These are phyloP conservation scores for Ceratosolen solmsi DNA, from an alignment of 1,140 invertebrate species.

Conservation along the genomic window DNA sequence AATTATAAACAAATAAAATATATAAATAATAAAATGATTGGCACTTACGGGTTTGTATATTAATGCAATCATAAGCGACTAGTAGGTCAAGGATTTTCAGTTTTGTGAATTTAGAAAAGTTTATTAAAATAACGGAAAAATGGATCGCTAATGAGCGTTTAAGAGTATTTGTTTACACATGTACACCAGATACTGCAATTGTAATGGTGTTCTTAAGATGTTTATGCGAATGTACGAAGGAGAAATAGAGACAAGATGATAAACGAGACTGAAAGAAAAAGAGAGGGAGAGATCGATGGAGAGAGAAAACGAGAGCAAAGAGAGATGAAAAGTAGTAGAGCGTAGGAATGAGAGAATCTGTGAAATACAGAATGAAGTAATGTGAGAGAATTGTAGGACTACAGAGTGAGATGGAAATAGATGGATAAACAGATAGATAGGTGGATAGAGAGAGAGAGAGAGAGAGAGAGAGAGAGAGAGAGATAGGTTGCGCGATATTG, in stretches of 20 bases:
- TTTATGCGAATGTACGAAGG: not conserved
- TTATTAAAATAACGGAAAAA: not conserved
- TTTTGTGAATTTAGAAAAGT: conserved; percentile 30
- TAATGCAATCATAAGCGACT: conserved; percentile 22
- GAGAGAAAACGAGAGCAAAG: not conserved
- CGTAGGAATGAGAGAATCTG: no score
- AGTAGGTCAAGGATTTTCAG: not conserved
- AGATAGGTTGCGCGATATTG: not conserved
- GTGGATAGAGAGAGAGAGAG: conserved; percentile 19
- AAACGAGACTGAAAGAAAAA: conserved; percentile 19
- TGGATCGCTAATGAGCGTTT: not conserved
- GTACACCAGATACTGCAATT: conserved; percentile 36
- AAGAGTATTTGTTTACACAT: conserved; percentile 39
- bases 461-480: conserved; percentile 29
- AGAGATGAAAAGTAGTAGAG: not conserved
- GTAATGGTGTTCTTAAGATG: conserved; percentile 21
- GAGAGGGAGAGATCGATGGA: conserved; percentile 3
- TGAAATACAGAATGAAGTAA: no score
- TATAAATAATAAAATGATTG: conserved; percentile 30
- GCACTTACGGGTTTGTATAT: conserved; percentile 43
- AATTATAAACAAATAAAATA: not conserved
- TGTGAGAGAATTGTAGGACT: no score
- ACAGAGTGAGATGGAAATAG: not conserved
- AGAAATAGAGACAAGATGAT: not conserved
- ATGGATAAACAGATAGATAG: no score